Conservation (phyloP, 2,797 vertebrate species). For the Eurystomus glaucurus region DNA sequence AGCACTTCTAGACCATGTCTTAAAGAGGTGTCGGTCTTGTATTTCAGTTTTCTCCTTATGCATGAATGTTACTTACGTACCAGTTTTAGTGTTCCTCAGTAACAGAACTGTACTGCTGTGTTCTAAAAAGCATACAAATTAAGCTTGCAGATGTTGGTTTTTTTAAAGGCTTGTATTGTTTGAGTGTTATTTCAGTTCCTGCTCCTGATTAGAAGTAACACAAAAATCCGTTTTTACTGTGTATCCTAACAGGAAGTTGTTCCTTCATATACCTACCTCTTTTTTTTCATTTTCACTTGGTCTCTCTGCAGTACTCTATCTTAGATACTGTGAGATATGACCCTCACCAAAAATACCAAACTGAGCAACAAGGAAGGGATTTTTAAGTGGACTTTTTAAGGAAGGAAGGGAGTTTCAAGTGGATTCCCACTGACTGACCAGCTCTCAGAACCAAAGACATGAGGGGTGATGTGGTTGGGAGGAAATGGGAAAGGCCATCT, state of each 20-base stretch:
- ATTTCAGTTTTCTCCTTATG: neutral
- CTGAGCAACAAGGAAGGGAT: neutral
- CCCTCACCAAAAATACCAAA: neutral
- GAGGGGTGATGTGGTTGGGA: neutral
- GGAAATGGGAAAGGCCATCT: neutral
- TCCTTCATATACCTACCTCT: rapidly evolving
- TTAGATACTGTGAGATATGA: neutral
- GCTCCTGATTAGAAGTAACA: neutral
- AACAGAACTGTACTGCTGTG: neutral
- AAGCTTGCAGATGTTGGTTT: neutral
- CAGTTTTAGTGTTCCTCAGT: neutral
- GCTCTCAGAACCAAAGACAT: neutral
- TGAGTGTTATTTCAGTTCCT: neutral
- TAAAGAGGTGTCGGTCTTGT: neutral
- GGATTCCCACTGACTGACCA: neutral
- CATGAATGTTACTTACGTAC: rapidly evolving
- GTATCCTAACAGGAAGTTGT: neutral
- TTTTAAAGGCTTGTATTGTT: neutral
- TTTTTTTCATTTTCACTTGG: rapidly evolving
- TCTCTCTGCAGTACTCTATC: neutral
- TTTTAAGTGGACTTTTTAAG: neutral
- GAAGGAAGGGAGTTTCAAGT: neutral
- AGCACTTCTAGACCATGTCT: neutral
- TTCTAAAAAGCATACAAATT: neutral
- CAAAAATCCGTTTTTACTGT: neutral